phyloP scores from a whole-genome alignment of 1,140 invertebrate genomes.

The Hyposmocoma kahamanoa region DNA sequence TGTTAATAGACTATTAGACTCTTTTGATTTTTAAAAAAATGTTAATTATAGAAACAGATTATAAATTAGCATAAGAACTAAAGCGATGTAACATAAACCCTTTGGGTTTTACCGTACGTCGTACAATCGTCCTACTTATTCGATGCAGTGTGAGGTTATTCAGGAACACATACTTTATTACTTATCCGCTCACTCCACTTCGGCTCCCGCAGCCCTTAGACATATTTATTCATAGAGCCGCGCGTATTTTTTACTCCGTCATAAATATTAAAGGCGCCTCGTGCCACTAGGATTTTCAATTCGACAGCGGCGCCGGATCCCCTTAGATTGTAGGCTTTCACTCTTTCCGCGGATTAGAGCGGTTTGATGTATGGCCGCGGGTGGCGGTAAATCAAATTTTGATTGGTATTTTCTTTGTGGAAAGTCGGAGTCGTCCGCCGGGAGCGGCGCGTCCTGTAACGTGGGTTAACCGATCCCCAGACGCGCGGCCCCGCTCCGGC shows the following conservation, averaged over 20 bases:
- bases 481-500: constrained; percentile 29
- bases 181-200: too few species aligned
- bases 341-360: constrained; percentile 58
- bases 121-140: too few species aligned
- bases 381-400: constrained; percentile 73
- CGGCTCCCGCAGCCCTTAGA: too few species aligned
- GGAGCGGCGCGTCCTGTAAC: constrained; percentile 51
- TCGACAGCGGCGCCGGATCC: constrained; percentile 49
- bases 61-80: too few species aligned
- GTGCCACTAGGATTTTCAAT: constrained; percentile 60
- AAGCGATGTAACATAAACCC: too few species aligned
- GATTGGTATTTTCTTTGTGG: constrained; percentile 71
- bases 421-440: constrained; percentile 54
- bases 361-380: constrained; percentile 67
- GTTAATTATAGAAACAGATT: too few species aligned
- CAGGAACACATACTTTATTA: too few species aligned
- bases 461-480: constrained; percentile 64
- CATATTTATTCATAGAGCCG: constrained; percentile 42
- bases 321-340: constrained; percentile 59
- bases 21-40: too few species aligned
- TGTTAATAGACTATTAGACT: too few species aligned
- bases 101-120: too few species aligned
- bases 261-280: constrained; percentile 60
- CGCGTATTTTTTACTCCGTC: constrained; percentile 41
- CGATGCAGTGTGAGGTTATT: too few species aligned